These are phyloP conservation scores for Brachionus manjavacas DNA, from an alignment of 1,140 invertebrate species.

Conservation along the genomic window DNA sequence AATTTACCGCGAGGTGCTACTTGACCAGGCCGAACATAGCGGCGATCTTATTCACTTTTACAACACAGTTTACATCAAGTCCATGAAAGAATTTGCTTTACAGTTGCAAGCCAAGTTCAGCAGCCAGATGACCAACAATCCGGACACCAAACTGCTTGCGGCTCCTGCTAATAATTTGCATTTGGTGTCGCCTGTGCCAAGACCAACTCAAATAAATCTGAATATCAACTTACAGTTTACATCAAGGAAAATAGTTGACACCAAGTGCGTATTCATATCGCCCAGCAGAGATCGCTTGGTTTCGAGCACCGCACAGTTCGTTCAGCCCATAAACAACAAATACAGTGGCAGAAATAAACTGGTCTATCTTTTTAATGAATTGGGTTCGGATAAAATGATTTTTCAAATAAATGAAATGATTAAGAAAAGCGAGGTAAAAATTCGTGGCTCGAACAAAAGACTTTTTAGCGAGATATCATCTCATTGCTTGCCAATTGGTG, in stretches of 20 bases:
- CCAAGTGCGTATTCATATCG: not conserved
- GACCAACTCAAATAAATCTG: not conserved
- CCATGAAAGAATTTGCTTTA: not conserved
- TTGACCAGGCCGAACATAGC: not conserved
- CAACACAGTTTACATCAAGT: not conserved
- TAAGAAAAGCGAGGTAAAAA: constrained; percentile 18
- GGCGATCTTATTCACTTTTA: constrained; percentile 1
- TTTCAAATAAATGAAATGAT: constrained; percentile 29
- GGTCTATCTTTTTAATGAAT: not conserved
- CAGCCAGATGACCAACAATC: not conserved
- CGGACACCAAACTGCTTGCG: not conserved
- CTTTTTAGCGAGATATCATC: constrained; percentile 38
- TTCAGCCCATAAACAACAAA: not conserved
- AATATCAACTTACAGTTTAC: not conserved
- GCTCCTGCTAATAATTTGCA: not conserved
- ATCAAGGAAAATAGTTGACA: not conserved
- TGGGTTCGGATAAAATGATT: not conserved
- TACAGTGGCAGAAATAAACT: constrained; percentile 10
- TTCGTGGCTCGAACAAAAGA: constrained; percentile 22
- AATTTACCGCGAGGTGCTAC: not conserved
- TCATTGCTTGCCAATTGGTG: not conserved
- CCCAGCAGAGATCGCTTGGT: not conserved
- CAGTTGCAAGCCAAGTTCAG: not conserved
- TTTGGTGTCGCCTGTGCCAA: constrained; percentile 3
- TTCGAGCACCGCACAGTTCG: not conserved